Conservation (phyloP, 1,140 invertebrate species). For the Phortica variegata region DNA sequence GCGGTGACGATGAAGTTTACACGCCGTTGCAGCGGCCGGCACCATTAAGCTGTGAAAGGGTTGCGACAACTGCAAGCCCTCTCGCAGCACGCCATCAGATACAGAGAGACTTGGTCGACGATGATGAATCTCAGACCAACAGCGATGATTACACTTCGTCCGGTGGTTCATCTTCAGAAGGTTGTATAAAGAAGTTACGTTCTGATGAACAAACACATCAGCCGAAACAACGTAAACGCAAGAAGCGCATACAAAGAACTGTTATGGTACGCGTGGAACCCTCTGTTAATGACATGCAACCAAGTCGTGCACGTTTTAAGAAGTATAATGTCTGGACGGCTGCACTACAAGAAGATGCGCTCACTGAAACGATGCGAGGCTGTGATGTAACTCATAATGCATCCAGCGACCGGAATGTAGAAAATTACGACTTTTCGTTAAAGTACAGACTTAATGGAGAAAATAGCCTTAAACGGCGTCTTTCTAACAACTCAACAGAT, state of each 20-base stretch:
- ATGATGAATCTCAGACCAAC: slow-evolving; percentile 39
- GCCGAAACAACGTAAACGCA: slow-evolving; percentile 26
- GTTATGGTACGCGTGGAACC: slow-evolving; percentile 60
- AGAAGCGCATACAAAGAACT: slow-evolving; percentile 51
- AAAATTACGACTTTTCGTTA: slow-evolving; percentile 62
- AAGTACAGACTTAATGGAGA: slow-evolving; percentile 42
- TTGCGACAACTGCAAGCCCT: slow-evolving; percentile 24
- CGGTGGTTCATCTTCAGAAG: slow-evolving; percentile 41
- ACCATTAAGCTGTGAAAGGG: slow-evolving; percentile 23
- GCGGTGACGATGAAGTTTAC: slow-evolving; percentile 50
- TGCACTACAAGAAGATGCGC: slow-evolving; percentile 64
- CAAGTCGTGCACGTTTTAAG: slow-evolving; percentile 44
- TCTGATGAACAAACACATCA: slow-evolving; percentile 36
- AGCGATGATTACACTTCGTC: slow-evolving; percentile 39
- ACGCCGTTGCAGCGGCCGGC: slow-evolving; percentile 58
- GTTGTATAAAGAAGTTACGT: slow-evolving; percentile 46
- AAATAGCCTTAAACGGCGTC: slow-evolving; percentile 47
- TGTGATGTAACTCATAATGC: slow-evolving; percentile 60
- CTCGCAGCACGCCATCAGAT: slow-evolving; percentile 37
- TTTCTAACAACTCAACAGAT: slow-evolving; percentile 42
- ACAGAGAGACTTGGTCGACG: slow-evolving; percentile 27
- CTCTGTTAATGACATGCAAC: slow-evolving; percentile 42
- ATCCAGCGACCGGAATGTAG: slow-evolving; percentile 61
- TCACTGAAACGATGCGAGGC: slow-evolving; percentile 63
- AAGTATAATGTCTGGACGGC: slow-evolving; percentile 68